Conservation (phyloP, 2,797 vertebrate genomes). For the Pithecia hirsuta region DNA sequence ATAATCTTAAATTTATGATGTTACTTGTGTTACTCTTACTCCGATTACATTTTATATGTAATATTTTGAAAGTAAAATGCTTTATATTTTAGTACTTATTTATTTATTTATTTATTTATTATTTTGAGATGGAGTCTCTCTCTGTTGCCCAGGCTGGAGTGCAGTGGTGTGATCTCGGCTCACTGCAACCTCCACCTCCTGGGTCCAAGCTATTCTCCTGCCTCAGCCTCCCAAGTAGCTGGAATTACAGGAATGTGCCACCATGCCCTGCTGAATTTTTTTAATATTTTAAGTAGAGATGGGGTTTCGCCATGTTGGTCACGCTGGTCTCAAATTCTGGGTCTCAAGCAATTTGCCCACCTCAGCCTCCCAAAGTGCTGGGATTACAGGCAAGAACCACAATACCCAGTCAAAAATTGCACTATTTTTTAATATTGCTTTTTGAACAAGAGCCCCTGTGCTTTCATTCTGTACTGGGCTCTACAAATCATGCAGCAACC, state of each 20-base stretch:
- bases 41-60: background rate
- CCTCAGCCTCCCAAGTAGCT: too few species aligned
- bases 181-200: background rate
- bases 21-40: background rate
- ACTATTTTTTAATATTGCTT: background rate
- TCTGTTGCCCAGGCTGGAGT: background rate
- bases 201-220: too few species aligned
- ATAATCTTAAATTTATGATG: background rate
- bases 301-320: too few species aligned
- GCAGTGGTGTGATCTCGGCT: background rate
- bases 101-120: background rate
- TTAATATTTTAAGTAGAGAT: too few species aligned
- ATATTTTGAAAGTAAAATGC: background rate
- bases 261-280: rapidly evolving
- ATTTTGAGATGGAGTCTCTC: background rate
- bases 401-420: background rate
- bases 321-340: too few species aligned
- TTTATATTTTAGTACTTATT: background rate
- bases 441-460: background rate
- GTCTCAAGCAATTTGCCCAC: too few species aligned
- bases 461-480: background rate
- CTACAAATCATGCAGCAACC: background rate
- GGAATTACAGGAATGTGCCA: too few species aligned
- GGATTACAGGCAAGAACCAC: too few species aligned
- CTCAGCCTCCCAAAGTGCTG: too few species aligned